phyloP scores from a whole-genome alignment of 2,113 vertebrate species.

The Actenoides hombroni region DNA sequence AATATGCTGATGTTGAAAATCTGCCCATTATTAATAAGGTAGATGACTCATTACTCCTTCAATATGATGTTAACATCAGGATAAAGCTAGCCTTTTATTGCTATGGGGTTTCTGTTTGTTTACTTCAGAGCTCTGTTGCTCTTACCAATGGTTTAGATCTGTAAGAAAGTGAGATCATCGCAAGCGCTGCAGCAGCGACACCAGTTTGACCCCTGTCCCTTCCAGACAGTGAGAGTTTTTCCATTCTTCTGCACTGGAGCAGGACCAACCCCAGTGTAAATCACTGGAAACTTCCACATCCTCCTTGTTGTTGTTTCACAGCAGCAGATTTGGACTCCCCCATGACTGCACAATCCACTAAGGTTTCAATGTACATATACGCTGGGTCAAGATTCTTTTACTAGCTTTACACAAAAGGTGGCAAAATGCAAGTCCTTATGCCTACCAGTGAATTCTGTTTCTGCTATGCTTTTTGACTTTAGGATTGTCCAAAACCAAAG shows the following conservation, averaged over 20 bases:
- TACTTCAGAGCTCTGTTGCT: slow-evolving; percentile 8
- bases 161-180: slow-evolving; percentile 41
- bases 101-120: slow-evolving; percentile 29
- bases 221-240: slow-evolving; percentile 27
- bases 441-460: neutral
- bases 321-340: neutral
- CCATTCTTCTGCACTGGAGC: neutral
- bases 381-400: neutral
- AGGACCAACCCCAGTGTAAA: neutral
- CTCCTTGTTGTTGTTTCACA: neutral
- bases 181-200: neutral
- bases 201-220: neutral
- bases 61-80: neutral
- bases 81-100: slow-evolving; percentile 22
- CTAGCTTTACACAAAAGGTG: neutral
- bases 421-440: neutral
- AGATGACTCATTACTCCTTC: slow-evolving; percentile 37
- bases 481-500: neutral
- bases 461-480: neutral
- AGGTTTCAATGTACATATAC: neutral
- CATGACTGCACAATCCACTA: neutral
- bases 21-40: slow-evolving; percentile 36
- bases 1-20: slow-evolving; percentile 39
- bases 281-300: neutral
- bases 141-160: neutral